A percentile compares a stretch with the other conserved stretches of the same genome.
Conservation (phyloP, 1,140 invertebrate genomes). For the Sinonovacula constricta region DNA sequence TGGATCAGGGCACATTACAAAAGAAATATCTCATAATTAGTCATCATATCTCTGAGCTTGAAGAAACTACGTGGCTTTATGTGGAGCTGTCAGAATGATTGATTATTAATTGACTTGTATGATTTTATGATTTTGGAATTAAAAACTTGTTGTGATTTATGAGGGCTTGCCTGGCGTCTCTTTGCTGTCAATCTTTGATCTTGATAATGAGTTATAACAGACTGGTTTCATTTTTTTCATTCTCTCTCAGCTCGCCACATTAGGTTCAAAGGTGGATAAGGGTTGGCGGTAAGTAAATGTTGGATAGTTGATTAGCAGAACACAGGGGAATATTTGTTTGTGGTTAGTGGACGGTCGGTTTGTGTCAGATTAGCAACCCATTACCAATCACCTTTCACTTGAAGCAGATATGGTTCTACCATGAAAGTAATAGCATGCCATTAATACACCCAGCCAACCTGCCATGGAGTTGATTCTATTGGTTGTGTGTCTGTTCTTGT, state of each 20-base stretch:
- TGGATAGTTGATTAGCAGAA: background rate
- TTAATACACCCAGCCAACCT: too few species aligned
- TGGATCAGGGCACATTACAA: background rate
- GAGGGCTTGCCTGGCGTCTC: background rate
- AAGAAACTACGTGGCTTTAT: too few species aligned
- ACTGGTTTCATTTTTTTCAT: background rate
- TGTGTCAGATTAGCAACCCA: background rate
- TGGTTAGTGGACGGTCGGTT: background rate
- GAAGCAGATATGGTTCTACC: too few species aligned
- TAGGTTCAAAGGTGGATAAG: background rate
- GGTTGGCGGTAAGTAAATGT: background rate
- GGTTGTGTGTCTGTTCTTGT: too few species aligned
- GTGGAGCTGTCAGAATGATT: background rate
- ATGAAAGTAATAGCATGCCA: too few species aligned
- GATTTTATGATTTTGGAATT: constrained; percentile 1
- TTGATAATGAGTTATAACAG: background rate
- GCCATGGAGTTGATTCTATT: too few species aligned
- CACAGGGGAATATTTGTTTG: background rate
- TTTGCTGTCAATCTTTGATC: background rate
- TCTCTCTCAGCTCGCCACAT: background rate
- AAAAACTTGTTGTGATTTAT: constrained; percentile 1
- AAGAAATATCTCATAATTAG: background rate
- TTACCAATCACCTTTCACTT: too few species aligned
- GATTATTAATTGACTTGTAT: background rate
- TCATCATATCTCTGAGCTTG: background rate